Conservation (phyloP, 2,113 vertebrate species). For the Rattus norvegicus region DNA sequence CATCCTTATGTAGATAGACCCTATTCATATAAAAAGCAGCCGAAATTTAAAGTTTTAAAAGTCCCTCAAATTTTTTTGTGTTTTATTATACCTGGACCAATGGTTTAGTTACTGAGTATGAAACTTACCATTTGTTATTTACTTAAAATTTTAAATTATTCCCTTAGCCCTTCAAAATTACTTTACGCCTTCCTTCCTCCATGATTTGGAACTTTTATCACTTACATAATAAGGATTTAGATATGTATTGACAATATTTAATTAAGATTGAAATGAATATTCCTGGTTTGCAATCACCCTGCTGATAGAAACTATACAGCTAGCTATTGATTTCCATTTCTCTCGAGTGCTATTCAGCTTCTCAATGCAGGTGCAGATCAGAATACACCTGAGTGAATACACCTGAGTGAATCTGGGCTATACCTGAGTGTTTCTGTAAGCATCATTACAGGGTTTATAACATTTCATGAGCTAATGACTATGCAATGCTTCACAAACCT, state of each 20-base stretch:
- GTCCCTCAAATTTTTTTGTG: not conserved
- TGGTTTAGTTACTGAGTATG: not conserved
- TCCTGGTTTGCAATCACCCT: not conserved
- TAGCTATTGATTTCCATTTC: not conserved
- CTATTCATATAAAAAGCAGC: not conserved
- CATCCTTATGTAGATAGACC: not conserved
- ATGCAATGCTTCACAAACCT: not conserved
- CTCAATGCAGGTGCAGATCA: not conserved
- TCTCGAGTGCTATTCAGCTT: not conserved
- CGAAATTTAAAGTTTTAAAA: not conserved
- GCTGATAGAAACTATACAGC: not conserved
- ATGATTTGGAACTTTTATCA: not conserved
- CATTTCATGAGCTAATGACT: constrained; percentile 2
- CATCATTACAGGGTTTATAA: not conserved
- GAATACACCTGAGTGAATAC: not conserved
- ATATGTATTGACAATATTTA: not conserved
- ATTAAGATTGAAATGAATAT: not conserved
- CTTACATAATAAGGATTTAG: not conserved
- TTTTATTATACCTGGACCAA: not conserved
- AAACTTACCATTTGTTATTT: not conserved
- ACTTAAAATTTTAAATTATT: constrained; percentile 12
- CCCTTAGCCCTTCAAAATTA: not conserved
- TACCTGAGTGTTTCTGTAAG: not conserved
- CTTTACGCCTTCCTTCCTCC: not conserved
- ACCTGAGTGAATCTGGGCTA: not conserved